Base-by-base conservation (phyloP, 2,113 vertebrate species). In the Poecile atricapillus region DNA sequence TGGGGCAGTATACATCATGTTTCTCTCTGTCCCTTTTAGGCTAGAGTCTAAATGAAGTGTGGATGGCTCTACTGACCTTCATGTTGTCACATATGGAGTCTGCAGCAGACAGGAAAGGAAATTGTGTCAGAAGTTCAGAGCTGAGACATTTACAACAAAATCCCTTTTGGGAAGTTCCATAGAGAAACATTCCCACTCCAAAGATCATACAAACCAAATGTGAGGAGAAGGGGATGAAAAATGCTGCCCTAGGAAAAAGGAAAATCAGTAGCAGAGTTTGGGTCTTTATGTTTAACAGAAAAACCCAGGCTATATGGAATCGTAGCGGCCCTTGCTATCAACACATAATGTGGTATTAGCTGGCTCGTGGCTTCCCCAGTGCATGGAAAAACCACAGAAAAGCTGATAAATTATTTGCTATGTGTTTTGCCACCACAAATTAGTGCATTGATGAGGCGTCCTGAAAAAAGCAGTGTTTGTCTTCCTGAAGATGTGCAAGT, bases 401-500 rank as follows among this genome's bases (percentile, higher is more conserved):
- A 81, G 33, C 67, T 88, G 58, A 83, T 81, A 89, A 93, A 87
- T 49, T 0, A 63, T 83, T 91, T 70, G 65, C 44, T 73, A 1
- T 52, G 58, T 93, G 86, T 88, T 96, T 86, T 96, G 58, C 78
- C 70, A 77, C 58, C 73, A 65, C 79, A 82, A 73, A 81, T 85
- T 92, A 93, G 70, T 30, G 49, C 60, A 65, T 56, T 86, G 90
- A 87, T 70, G 80, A 94, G 79, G 58, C 89, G 79, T 88, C 74
- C 84, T 92, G 62, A 59, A 81, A 95, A 95, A 90, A 94, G n/a
- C 65, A 91, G 68, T 79, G 60, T 94, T 94, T 96, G 77, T 75
- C 74, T 87, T 93, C 59, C 63, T 86, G 91, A 96, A 95, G 91
- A 94, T 87, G 43, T 55, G 73, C 80, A 94, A 94, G 91, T 88